These are phyloP conservation scores for Triplophysa rosa DNA, from an alignment of 2,113 vertebrate genomes.

Conservation along the genomic window DNA sequence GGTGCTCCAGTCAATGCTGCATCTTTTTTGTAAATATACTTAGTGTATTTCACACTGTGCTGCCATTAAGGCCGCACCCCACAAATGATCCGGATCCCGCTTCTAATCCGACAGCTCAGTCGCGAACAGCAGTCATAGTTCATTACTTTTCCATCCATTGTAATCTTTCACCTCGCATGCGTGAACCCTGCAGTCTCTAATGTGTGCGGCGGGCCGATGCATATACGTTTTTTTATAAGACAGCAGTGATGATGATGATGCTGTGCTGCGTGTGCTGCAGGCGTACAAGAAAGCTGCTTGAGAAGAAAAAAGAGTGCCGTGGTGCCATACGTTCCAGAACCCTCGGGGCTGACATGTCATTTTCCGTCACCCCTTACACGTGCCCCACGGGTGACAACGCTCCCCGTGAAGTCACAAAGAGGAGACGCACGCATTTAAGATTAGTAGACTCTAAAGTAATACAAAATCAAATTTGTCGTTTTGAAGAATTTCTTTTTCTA, in stretches of 20 bases:
- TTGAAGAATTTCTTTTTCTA: no score
- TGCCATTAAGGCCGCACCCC: conserved; percentile 17
- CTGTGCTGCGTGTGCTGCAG: conserved; percentile 10
- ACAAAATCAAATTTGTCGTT: no score
- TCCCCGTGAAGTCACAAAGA: background rate
- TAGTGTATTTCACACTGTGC: conserved; percentile 14
- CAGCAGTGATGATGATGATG: background rate
- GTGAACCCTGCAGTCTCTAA: conserved; percentile 16
- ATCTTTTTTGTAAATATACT: background rate
- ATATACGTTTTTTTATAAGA: background rate
- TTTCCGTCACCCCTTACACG: conserved; percentile 54
- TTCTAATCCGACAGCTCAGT: conserved; percentile 41
- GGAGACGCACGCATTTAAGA: background rate
- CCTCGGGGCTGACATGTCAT: conserved; percentile 64
- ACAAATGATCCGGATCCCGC: conserved; percentile 38
- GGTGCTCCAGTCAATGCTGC: background rate
- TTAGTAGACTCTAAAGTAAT: no score
- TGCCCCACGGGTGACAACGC: background rate
- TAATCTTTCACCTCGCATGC: conserved; percentile 34
- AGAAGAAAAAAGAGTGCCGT: conserved; percentile 37
- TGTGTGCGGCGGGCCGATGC: background rate
- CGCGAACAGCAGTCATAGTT: conserved; percentile 26
- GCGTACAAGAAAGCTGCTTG: conserved; percentile 29
- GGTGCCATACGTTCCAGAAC: conserved; percentile 66
- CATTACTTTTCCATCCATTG: conserved; percentile 40